These are phyloP conservation scores for Xylota sylvarum DNA, from an alignment of 2,888 invertebrate genomes.

Conservation along the genomic window DNA sequence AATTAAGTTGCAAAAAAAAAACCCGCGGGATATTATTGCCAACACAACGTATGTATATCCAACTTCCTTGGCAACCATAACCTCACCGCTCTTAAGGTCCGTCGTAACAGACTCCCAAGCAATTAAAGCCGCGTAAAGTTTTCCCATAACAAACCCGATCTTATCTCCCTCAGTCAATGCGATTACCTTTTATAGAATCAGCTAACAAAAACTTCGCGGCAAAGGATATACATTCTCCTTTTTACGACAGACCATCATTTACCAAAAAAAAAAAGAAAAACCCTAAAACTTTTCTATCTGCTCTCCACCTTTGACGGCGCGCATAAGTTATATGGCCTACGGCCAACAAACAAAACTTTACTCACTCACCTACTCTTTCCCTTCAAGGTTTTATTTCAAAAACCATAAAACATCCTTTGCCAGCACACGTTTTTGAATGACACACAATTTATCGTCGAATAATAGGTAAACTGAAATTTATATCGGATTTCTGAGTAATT, in stretches of 20 bases:
- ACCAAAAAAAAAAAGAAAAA: neutral
- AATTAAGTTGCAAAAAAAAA: constrained; percentile 10
- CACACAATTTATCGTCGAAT: constrained; percentile 7
- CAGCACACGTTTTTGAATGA: constrained; percentile 4
- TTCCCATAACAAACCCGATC: neutral
- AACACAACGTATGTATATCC: neutral
- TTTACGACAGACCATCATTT: neutral
- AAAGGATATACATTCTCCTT: neutral
- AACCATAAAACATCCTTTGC: constrained; percentile 28
- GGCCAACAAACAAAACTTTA: constrained; percentile 3
- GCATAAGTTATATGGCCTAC: constrained; percentile 7
- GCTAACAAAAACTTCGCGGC: neutral
- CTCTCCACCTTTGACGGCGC: neutral
- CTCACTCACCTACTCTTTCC: neutral
- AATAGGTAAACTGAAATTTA: constrained; percentile 32
- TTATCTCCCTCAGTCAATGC: neutral
- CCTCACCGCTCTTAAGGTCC: neutral
- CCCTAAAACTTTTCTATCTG: constrained; percentile 6
- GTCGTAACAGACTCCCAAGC: neutral
- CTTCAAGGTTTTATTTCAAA: constrained; percentile 19
- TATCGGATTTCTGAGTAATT: constrained; percentile 27
- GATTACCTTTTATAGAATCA: neutral
- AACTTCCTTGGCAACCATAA: neutral
- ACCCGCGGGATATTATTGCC: neutral
- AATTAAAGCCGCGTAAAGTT: constrained; percentile 16